Evolutionary conservation across 1,140 invertebrate species (phyloP).

Genomic region (Drosophila ogumai): DNA sequence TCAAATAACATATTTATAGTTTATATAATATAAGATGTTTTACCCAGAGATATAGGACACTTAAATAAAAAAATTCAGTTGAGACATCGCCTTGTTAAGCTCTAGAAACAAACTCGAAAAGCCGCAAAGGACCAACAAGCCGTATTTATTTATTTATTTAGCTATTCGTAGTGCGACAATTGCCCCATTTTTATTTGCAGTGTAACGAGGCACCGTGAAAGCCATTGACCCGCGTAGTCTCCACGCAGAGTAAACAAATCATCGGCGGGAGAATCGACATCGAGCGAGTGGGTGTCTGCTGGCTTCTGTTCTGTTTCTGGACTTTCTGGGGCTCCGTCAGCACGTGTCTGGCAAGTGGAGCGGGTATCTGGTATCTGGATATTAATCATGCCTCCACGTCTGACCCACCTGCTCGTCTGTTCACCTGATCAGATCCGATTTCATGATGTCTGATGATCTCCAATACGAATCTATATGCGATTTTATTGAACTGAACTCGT

Average conservation of each 20-base stretch:
- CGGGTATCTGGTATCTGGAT: slow-evolving; percentile 15
- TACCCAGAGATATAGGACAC: too few relatives aligned
- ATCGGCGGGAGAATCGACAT: background rate
- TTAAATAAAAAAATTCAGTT: too few relatives aligned
- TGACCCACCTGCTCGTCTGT: slow-evolving; percentile 30
- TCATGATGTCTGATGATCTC: slow-evolving; percentile 19
- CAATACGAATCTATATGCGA: slow-evolving; percentile 12
- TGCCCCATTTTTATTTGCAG: background rate
- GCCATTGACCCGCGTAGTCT: slow-evolving; percentile 31
- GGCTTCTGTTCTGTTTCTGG: background rate
- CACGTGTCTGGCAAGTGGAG: slow-evolving; percentile 34
- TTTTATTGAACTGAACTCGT: background rate
- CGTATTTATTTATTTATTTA: too few relatives aligned
- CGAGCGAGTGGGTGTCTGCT: background rate
- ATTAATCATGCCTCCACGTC: slow-evolving; percentile 39
- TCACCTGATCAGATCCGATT: slow-evolving; percentile 16
- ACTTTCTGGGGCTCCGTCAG: slow-evolving; percentile 9
- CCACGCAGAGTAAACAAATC: slow-evolving; percentile 30
- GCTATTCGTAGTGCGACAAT: background rate
- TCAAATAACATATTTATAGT: too few relatives aligned
- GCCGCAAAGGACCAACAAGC: too few relatives aligned
- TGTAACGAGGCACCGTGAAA: slow-evolving; percentile 1
- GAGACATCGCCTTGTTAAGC: too few relatives aligned
- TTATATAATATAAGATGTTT: too few relatives aligned
- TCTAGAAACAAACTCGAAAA: background rate